Conservation (phyloP, 2,797 vertebrate species). For the Heterohyrax brucei region DNA sequence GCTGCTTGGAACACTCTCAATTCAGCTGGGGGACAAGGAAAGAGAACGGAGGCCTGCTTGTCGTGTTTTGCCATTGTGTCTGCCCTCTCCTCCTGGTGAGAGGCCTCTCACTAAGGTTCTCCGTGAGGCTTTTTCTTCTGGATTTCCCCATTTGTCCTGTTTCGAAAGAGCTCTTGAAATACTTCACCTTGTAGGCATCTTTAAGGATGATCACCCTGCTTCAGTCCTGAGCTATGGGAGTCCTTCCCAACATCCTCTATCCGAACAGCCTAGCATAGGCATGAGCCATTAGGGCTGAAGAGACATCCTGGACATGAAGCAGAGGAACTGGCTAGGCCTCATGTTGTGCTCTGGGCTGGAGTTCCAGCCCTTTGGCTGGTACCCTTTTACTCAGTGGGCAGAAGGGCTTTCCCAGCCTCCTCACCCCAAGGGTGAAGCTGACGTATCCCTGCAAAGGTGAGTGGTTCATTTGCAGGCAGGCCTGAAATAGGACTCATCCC, state of each 20-base stretch:
- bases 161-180: not conserved
- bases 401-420: not conserved
- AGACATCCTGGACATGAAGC: not conserved
- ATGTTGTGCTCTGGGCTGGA: not conserved
- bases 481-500: accelerated
- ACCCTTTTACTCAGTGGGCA: not conserved
- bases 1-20: not conserved
- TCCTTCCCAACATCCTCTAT: no score
- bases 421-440: not conserved
- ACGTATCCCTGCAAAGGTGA: not conserved
- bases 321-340: not conserved
- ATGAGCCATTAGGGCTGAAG: not conserved
- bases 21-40: accelerated
- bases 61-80: not conserved
- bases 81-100: not conserved
- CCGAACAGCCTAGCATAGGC: not conserved
- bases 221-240: not conserved
- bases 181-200: not conserved
- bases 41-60: not conserved
- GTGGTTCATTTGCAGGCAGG: not conserved
- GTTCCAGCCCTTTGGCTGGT: not conserved
- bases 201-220: not conserved
- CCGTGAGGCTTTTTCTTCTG: not conserved
- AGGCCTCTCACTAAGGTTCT: not conserved
- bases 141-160: not conserved